Conservation (phyloP, 2,797 vertebrate genomes). For the Acrossocheilus fasciatus region DNA sequence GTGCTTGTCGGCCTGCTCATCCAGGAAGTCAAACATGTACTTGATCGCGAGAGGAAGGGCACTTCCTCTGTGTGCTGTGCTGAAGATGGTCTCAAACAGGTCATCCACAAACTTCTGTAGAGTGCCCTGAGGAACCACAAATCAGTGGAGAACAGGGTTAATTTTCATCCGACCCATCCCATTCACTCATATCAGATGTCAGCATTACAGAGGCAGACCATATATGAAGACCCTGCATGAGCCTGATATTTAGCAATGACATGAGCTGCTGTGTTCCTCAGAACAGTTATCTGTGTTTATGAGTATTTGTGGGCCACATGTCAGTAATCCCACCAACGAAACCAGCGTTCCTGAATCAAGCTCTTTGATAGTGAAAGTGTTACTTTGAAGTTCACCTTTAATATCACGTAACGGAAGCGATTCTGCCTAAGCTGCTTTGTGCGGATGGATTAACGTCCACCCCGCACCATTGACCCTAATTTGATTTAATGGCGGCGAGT, state of each 20-base stretch:
- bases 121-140: slow-evolving; percentile 83
- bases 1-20: slow-evolving; percentile 97
- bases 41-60: slow-evolving; percentile 97
- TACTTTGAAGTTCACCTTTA: slow-evolving; percentile 80
- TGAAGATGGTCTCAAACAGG: slow-evolving; percentile 99
- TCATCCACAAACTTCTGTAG: slow-evolving; percentile 98
- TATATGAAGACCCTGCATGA: background rate
- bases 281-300: slow-evolving; percentile 29
- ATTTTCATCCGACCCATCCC: too few species aligned
- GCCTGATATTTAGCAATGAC: slow-evolving; percentile 9
- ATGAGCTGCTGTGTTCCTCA: background rate
- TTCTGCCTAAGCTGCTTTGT: slow-evolving; percentile 82
- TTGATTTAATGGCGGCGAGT: slow-evolving; percentile 81
- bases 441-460: slow-evolving; percentile 78
- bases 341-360: slow-evolving; percentile 63
- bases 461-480: slow-evolving; percentile 82
- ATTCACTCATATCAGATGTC: too few species aligned
- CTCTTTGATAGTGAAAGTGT: slow-evolving; percentile 77
- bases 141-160: background rate
- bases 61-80: slow-evolving; percentile 95
- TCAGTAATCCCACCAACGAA: slow-evolving; percentile 39
- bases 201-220: background rate
- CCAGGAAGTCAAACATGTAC: slow-evolving; percentile 99
- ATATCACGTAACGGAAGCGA: slow-evolving; percentile 78
- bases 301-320: slow-evolving; percentile 56